These are phyloP conservation scores for Pandemis heparana DNA, from an alignment of 2,888 invertebrate species.

Conservation along the genomic window DNA sequence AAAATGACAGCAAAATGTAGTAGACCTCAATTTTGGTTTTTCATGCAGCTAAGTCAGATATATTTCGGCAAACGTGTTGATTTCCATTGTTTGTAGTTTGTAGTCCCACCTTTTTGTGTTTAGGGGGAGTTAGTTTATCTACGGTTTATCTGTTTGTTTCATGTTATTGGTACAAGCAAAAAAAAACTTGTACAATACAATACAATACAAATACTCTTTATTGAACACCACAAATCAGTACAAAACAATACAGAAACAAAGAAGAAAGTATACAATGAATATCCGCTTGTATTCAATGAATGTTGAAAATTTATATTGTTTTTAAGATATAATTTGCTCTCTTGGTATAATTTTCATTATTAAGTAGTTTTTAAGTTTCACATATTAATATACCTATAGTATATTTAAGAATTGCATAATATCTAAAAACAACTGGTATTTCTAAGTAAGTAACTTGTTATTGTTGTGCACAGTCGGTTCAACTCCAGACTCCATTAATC, in stretches of 20 bases:
- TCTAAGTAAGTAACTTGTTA: background rate
- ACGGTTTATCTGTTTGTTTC: background rate
- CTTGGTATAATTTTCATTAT: conserved; percentile 2
- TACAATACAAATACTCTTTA: no score
- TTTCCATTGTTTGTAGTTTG: background rate
- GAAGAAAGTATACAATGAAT: no score
- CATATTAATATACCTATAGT: background rate
- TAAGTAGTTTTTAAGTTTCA: background rate
- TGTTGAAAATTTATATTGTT: no score
- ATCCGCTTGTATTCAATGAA: no score
- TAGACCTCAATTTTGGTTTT: conserved; percentile 27
- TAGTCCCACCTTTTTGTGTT: background rate
- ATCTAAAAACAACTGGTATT: background rate
- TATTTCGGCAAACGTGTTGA: conserved; percentile 34
- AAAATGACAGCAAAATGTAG: background rate
- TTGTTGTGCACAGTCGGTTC: background rate
- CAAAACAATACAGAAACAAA: no score
- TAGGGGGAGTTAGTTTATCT: background rate
- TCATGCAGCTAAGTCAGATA: conserved; percentile 31
- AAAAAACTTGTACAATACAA: no score
- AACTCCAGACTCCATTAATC: background rate
- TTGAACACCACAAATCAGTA: no score
- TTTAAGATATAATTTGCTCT: conserved; percentile 10
- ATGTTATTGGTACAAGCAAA: background rate
- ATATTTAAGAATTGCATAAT: background rate